Evolutionary conservation across 2,797 vertebrate genomes (phyloP).

Genomic region (Emydoidea blandingii): DNA sequence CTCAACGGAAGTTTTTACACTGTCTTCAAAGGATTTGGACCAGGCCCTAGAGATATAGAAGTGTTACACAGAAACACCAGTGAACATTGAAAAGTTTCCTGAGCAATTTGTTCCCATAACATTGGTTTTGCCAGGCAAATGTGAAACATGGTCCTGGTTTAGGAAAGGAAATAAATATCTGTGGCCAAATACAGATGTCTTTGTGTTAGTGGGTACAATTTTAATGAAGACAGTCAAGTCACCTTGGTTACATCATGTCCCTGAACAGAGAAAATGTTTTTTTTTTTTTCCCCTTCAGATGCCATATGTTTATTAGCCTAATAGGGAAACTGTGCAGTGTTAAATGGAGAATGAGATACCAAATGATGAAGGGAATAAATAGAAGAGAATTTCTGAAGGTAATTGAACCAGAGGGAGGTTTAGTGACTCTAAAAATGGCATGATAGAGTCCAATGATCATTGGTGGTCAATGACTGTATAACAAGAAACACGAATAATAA

Average conservation of each 20-base stretch:
- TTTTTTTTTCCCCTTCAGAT: no score
- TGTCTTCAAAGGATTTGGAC: neutral
- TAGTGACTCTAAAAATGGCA: neutral
- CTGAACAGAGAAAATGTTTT: neutral
- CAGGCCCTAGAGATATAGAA: neutral
- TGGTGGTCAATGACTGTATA: neutral
- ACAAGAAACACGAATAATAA: neutral
- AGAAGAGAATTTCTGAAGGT: neutral
- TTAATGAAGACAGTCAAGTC: neutral
- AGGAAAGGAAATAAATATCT: neutral
- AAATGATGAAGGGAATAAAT: neutral
- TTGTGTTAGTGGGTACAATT: neutral
- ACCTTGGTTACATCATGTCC: neutral
- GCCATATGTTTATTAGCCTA: neutral
- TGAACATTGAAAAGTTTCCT: neutral
- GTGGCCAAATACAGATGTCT: neutral
- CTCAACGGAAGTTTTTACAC: neutral
- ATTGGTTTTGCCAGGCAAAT: neutral
- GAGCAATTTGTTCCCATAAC: neutral
- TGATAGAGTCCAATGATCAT: neutral
- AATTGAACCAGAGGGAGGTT: neutral
- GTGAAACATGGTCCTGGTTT: neutral
- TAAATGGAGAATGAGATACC: neutral
- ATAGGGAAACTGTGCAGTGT: neutral
- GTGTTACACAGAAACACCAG: neutral